Percentiles rank a stretch among this genome's conserved stretches.
These are phyloP conservation scores for Rhea americana DNA, from an alignment of 2,113 vertebrate genomes.

Conservation along the genomic window DNA sequence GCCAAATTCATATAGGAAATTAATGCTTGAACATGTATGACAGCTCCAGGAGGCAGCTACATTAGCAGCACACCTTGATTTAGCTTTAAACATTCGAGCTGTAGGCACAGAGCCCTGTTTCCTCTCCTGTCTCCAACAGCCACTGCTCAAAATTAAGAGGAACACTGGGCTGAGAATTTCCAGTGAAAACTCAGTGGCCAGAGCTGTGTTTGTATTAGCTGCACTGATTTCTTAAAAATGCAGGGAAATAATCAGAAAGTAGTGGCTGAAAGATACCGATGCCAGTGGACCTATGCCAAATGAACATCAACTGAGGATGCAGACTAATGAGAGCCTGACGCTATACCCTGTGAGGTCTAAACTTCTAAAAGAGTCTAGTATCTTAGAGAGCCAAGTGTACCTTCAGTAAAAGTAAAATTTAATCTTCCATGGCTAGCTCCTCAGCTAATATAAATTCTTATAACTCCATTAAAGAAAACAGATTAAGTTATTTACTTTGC, in stretches of 20 bases:
- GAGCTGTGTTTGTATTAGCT: not conserved
- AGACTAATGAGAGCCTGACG: not conserved
- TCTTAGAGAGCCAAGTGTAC: not conserved
- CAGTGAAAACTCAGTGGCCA: not conserved
- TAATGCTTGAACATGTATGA: not conserved
- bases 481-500: not conserved
- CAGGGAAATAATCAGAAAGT: not conserved
- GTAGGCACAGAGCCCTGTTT: not conserved
- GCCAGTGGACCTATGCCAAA: not conserved
- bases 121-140: not conserved
- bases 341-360: not conserved
- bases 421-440: not conserved
- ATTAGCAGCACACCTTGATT: not conserved
- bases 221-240: not conserved
- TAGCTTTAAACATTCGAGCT: not conserved
- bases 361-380: not conserved
- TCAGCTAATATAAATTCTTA: not conserved
- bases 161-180: not conserved
- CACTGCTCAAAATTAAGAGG: not conserved
- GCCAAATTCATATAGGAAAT: not conserved
- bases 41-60: not conserved
- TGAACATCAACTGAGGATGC: not conserved
- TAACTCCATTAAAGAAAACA: not conserved
- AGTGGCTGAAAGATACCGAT: not conserved
- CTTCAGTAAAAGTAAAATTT: not conserved